Percentiles rank a stretch among this genome's conserved stretches.
Evolutionary conservation across 1,140 invertebrate genomes (phyloP).

Genomic region (Neodiprion pinetum): DNA sequence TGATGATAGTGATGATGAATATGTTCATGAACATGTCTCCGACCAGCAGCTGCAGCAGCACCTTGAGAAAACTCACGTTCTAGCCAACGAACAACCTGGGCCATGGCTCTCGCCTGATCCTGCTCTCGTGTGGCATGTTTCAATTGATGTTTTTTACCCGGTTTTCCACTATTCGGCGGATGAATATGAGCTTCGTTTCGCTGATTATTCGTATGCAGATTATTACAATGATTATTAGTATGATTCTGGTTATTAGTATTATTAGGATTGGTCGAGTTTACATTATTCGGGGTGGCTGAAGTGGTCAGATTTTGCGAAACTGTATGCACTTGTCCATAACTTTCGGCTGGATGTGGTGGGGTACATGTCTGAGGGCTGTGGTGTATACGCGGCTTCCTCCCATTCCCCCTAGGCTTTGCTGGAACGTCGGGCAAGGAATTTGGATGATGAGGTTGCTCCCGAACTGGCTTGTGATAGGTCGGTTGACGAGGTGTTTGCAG

Average conservation of each 20-base stretch:
- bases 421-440: conserved; percentile 43
- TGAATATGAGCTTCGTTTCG: conserved; percentile 41
- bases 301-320: conserved; percentile 35
- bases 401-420: conserved; percentile 40
- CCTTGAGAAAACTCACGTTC: conserved; percentile 63
- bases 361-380: conserved; percentile 21
- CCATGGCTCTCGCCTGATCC: conserved; percentile 76
- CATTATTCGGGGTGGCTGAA: conserved; percentile 34
- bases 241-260: conserved; percentile 12
- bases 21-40: conserved; percentile 78
- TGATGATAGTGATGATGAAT: conserved; percentile 87
- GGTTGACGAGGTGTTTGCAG: conserved; percentile 31
- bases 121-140: conserved; percentile 72
- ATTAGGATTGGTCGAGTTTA: conserved; percentile 17
- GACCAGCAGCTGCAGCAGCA: conserved; percentile 41
- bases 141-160: conserved; percentile 65
- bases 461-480: conserved; percentile 49
- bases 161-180: conserved; percentile 40
- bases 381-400: conserved; percentile 37
- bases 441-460: conserved; percentile 44
- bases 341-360: conserved; percentile 31
- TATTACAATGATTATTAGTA: conserved; percentile 15
- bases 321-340: conserved; percentile 40
- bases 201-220: conserved; percentile 42
- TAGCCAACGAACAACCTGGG: conserved; percentile 68